Percentiles rank a stretch among this genome's conserved stretches.
phyloP scores from a whole-genome alignment of 2,113 vertebrate genomes.

The Petrocephalus microphthalmus region DNA sequence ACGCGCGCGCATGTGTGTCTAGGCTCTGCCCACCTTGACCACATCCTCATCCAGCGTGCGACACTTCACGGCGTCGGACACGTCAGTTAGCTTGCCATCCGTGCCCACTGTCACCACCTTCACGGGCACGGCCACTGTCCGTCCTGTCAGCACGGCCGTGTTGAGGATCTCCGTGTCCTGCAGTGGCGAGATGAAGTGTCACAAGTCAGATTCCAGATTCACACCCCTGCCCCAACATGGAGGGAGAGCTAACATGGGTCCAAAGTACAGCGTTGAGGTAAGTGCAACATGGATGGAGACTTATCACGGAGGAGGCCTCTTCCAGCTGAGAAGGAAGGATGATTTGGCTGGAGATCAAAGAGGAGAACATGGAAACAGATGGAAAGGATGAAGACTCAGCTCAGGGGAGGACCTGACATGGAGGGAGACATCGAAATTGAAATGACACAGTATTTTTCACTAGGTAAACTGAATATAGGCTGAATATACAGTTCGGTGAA shows the following conservation, averaged over 20 bases:
- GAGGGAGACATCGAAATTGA: not conserved
- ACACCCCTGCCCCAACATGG: not conserved
- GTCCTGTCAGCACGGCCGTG: constrained; percentile 86
- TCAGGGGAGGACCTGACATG: not conserved
- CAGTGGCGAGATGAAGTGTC: not conserved
- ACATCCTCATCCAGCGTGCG: constrained; percentile 78
- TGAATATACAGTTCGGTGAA: not conserved
- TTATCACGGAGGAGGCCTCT: not conserved
- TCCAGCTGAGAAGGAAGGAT: not conserved
- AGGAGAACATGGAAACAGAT: not conserved
- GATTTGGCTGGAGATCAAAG: not conserved
- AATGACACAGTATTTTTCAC: not conserved
- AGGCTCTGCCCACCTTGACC: constrained; percentile 71
- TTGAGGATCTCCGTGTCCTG: constrained; percentile 90
- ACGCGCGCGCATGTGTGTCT: not conserved
- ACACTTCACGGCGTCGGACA: constrained; percentile 83
- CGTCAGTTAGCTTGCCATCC: constrained; percentile 67
- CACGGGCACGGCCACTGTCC: constrained; percentile 78
- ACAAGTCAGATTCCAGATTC: not conserved
- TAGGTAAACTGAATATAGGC: not conserved
- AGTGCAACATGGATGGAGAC: not conserved
- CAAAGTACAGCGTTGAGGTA: not conserved
- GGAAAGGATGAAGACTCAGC: not conserved
- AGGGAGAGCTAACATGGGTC: not conserved
- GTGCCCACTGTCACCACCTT: constrained; percentile 81